These are phyloP conservation scores for Serripes groenlandicus DNA, from an alignment of 2,888 invertebrate genomes.

Conservation along the genomic window DNA sequence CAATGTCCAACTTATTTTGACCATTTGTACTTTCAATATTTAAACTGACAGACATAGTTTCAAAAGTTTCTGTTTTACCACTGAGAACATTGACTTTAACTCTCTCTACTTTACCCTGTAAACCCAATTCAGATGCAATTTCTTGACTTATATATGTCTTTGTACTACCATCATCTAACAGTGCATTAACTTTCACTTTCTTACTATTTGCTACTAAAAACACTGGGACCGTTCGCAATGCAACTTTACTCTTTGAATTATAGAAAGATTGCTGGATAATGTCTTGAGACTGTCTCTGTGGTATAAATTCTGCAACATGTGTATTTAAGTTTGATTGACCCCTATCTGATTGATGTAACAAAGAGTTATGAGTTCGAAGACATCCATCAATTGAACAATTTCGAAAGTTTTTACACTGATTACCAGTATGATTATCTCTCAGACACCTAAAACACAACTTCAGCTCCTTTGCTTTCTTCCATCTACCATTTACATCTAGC, in stretches of 20 bases:
- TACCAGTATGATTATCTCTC: constrained; percentile 23
- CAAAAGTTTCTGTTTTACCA: constrained; percentile 39
- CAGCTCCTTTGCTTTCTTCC: constrained; percentile 2
- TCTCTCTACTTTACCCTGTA: constrained; percentile 25
- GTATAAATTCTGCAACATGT: background rate
- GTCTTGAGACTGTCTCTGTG: no score
- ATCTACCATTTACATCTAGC: constrained; percentile 3
- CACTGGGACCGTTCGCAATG: constrained; percentile 21
- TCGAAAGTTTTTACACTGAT: constrained; percentile 20
- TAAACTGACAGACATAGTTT: constrained; percentile 37
- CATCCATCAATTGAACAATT: constrained; percentile 20
- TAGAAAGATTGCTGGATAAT: background rate
- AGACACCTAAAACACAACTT: constrained; percentile 39
- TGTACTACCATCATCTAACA: constrained; percentile 65
- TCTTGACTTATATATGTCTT: constrained; percentile 59
- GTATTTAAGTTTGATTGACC: background rate
- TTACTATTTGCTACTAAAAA: constrained; percentile 18
- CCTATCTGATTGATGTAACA: constrained; percentile 11
- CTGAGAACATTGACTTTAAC: constrained; percentile 39
- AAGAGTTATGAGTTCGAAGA: constrained; percentile 18
- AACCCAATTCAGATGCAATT: constrained; percentile 48
- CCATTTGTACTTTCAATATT: constrained; percentile 28
- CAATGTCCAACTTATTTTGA: background rate
- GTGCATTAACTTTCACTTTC: constrained; percentile 47
- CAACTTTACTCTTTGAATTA: background rate